Base-by-base conservation (phyloP, 1,140 invertebrate species). In the Aricia agestis region DNA sequence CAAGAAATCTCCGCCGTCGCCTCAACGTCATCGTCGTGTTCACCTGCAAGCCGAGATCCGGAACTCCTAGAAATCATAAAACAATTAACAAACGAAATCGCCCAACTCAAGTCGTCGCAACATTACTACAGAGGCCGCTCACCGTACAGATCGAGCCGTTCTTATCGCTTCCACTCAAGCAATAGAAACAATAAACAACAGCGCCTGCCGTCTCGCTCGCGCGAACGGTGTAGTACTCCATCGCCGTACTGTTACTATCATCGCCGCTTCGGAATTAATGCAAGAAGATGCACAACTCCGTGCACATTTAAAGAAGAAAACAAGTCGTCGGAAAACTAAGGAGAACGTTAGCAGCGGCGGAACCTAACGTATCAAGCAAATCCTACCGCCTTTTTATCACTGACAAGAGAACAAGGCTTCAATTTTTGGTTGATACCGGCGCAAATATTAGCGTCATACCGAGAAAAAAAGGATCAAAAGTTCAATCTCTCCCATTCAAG, bases 331-430 rank as follows among this genome's bases (percentile, higher is more conserved):
- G 75, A 73, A 80, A 78, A 80, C 78, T 76, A 76, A 52, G 59
- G 9, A 19, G 41, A 65, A 69, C 69, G 72, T 71, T 75, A 70
- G 73, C 73, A 69, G 68, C 32, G 73, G 73, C 73, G 73, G 74
- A 75, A 18, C 45, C 74, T 69, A 32, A 67, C 70, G 73, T 73
- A 58, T 17, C n/a, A 19, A 52, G 42, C 31, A 58, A 65, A 42
- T 75, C 69, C 36, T 70, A 78, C 74, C 79, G 75, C 75, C 75
- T 81, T 18, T 78, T 74, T 57, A 68, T 81, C 31, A 73, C 68
- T 0, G 79, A 81, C 52, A 76, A 70, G 52, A 77, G 74, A n/a
- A 72, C 72, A 10, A 74, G 58, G 3, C n/a, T 70, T 25, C 52
- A 13, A 17, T 78, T 78, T 68, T 70, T 76, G 57, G 59, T 77